Evolutionary conservation across 2,113 vertebrate species (phyloP).

Genomic region (Elgaria multicarinata): DNA sequence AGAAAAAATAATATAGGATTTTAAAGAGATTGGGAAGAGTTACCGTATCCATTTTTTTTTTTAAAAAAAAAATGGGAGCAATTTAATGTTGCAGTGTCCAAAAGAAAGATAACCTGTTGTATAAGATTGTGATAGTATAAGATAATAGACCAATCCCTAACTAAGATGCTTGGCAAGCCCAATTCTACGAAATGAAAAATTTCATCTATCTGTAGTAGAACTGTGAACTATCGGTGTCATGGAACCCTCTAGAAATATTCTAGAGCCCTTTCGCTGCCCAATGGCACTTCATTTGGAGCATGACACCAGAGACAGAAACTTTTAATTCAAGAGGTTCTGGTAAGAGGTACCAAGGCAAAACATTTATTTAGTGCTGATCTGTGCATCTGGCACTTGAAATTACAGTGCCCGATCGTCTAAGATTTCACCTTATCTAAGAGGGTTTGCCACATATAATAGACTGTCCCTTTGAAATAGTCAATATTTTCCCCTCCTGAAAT

Average conservation of each 20-base stretch:
- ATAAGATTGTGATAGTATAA: neutral
- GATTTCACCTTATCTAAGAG: neutral
- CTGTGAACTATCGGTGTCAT: neutral
- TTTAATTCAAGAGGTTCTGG: neutral
- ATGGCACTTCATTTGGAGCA: neutral
- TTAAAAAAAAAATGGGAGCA: neutral
- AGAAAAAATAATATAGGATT: neutral
- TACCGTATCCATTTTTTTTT: no score
- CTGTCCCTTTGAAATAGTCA: neutral
- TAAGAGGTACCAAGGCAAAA: neutral
- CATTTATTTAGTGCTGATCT: neutral
- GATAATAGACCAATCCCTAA: neutral
- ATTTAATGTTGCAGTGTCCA: neutral
- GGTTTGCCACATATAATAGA: neutral
- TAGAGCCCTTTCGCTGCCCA: no score
- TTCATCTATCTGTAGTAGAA: neutral
- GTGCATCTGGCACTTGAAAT: neutral
- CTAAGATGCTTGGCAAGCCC: neutral
- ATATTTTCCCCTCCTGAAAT: neutral
- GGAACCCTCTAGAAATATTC: neutral
- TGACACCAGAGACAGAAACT: neutral
- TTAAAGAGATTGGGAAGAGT: no score
- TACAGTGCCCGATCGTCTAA: neutral
- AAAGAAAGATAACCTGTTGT: neutral
- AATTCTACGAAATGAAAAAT: neutral